These are phyloP conservation scores for Lophius piscatorius DNA, from an alignment of 2,113 vertebrate genomes.

Conservation along the genomic window DNA sequence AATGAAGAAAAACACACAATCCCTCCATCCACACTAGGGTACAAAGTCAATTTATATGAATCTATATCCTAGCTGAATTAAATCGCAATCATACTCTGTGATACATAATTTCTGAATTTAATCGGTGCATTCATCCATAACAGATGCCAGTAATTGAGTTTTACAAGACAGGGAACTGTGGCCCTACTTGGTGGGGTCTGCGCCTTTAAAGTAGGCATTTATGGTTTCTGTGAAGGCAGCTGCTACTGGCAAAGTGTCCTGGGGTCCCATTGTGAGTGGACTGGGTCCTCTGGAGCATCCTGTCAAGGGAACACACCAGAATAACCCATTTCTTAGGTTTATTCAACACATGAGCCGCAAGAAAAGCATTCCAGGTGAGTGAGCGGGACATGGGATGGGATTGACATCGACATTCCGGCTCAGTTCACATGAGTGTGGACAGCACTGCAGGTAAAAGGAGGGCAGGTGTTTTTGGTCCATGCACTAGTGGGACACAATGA, in stretches of 20 bases:
- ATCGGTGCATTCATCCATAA: too few species aligned
- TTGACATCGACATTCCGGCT: constrained; percentile 26
- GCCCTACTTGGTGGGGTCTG: constrained; percentile 95
- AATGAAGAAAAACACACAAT: constrained; percentile 6
- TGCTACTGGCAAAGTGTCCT: constrained; percentile 96
- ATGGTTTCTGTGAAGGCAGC: constrained; percentile 98
- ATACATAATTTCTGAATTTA: too few species aligned
- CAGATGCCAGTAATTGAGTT: not conserved
- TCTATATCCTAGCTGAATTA: too few species aligned
- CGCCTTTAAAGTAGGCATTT: constrained; percentile 98
- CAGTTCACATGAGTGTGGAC: constrained; percentile 9
- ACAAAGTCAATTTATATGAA: not conserved
- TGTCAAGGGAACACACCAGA: constrained; percentile 64
- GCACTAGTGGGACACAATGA: constrained; percentile 41
- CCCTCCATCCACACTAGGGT: not conserved
- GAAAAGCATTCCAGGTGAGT: constrained; percentile 13
- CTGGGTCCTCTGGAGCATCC: constrained; percentile 95
- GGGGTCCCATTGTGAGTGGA: constrained; percentile 97
- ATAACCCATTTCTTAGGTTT: too few species aligned
- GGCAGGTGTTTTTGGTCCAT: constrained; percentile 35
- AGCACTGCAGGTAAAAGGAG: constrained; percentile 23
- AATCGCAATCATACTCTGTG: too few species aligned
- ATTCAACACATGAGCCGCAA: not conserved
- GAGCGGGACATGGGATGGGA: constrained; percentile 31
- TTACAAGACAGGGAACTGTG: not conserved